These are phyloP conservation scores for Bambusicola thoracicus DNA, from an alignment of 2,113 vertebrate species.

Conservation along the genomic window DNA sequence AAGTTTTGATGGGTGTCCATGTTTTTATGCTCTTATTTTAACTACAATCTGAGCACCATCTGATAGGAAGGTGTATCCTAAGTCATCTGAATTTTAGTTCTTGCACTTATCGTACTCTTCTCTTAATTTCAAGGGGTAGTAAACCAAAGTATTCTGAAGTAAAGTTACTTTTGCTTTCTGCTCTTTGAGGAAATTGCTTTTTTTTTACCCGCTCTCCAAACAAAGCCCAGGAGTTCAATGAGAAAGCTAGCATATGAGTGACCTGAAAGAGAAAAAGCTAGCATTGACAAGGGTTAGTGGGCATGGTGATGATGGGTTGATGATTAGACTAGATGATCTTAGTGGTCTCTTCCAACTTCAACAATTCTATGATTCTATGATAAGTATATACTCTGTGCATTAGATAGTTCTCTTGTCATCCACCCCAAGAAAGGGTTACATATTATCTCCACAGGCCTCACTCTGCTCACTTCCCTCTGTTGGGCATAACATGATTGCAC, in stretches of 20 bases:
- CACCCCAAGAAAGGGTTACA: background rate
- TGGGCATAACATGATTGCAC: fast-evolving
- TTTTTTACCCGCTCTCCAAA: background rate
- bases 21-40: background rate
- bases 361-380: too few relatives aligned
- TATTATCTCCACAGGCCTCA: background rate
- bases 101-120: background rate
- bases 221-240: background rate
- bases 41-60: background rate
- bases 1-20: background rate
- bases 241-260: background rate
- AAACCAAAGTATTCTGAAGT: background rate
- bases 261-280: too few relatives aligned
- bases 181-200: background rate
- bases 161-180: background rate
- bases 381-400: background rate
- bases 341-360: too few relatives aligned
- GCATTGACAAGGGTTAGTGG: too few relatives aligned
- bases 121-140: background rate
- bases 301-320: too few relatives aligned
- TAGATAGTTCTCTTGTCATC: background rate
- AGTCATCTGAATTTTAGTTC: background rate
- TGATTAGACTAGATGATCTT: too few relatives aligned
- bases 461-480: background rate
- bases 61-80: background rate